These are phyloP conservation scores for Ramphastos sulfuratus DNA, from an alignment of 2,113 vertebrate genomes.

Conservation along the genomic window DNA sequence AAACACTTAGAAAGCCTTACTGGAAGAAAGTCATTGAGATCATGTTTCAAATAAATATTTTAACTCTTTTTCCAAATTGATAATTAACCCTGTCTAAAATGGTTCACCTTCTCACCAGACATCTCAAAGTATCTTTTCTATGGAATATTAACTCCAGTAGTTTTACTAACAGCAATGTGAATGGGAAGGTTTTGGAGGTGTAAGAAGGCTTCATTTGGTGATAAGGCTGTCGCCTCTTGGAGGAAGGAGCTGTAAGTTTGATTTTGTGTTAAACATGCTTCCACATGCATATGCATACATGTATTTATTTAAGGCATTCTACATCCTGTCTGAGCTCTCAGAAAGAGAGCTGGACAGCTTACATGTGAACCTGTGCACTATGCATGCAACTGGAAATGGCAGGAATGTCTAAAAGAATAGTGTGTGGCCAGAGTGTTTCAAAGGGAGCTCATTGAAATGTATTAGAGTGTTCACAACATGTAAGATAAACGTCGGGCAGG, in stretches of 20 bases:
- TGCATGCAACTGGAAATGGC: constrained; percentile 39
- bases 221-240: constrained; percentile 22
- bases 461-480: constrained; percentile 51
- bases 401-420: constrained; percentile 56
- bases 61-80: constrained; percentile 20
- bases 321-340: background rate
- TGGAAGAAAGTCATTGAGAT: constrained; percentile 2
- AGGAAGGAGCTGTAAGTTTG: constrained; percentile 37
- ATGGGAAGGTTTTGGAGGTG: constrained; percentile 21
- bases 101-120: constrained; percentile 4
- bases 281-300: background rate
- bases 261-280: constrained; percentile 25
- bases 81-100: constrained; percentile 40
- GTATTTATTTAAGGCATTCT: constrained; percentile 27
- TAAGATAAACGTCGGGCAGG: constrained; percentile 52
- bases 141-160: background rate
- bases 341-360: constrained; percentile 23
- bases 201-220: constrained; percentile 46
- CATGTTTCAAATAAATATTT: constrained; percentile 55
- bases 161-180: background rate
- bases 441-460: constrained; percentile 51
- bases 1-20: background rate
- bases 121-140: constrained; percentile 18
- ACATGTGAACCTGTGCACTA: constrained; percentile 43
- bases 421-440: constrained; percentile 57